These are phyloP conservation scores for Samia ricini DNA, from an alignment of 1,140 invertebrate genomes.

Conservation along the genomic window DNA sequence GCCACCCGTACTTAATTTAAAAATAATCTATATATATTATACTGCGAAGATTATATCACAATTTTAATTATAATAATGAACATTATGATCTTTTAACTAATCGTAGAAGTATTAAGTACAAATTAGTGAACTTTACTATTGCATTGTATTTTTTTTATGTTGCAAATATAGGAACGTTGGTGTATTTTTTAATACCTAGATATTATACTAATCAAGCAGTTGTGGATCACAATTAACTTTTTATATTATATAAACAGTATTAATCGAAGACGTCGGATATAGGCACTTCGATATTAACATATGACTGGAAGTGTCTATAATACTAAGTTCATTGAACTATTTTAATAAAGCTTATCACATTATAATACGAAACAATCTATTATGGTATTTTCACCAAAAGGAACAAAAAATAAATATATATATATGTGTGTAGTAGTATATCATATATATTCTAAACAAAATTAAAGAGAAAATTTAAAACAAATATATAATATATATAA, in stretches of 20 bases:
- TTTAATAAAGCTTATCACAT: slow-evolving; percentile 66
- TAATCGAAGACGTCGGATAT: slow-evolving; percentile 11
- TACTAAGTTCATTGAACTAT: slow-evolving; percentile 58
- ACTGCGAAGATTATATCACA: slow-evolving; percentile 65
- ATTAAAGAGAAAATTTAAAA: slow-evolving; percentile 22
- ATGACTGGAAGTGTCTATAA: slow-evolving; percentile 76
- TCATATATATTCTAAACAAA: slow-evolving; percentile 33
- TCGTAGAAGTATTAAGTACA: slow-evolving; percentile 64
- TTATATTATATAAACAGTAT: slow-evolving; percentile 34
- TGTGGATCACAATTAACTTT: slow-evolving; percentile 58
- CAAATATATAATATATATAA: slow-evolving; percentile 19
- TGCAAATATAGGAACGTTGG: slow-evolving; percentile 59
- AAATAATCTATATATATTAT: slow-evolving; percentile 41
- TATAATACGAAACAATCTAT: slow-evolving; percentile 49
- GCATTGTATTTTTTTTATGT: slow-evolving; percentile 42
- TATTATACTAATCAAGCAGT: slow-evolving; percentile 36
- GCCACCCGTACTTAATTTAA: slow-evolving; percentile 54
- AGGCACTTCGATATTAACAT: slow-evolving; percentile 46
- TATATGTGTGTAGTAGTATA: too few species aligned
- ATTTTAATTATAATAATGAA: slow-evolving; percentile 51
- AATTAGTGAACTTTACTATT: slow-evolving; percentile 55
- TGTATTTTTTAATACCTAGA: slow-evolving; percentile 40
- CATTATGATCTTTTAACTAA: slow-evolving; percentile 30
- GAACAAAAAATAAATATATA: slow-evolving; percentile 54
- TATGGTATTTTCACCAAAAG: slow-evolving; percentile 51